Evolutionary conservation across 1,140 invertebrate species (phyloP), one percentile per base, ranked within the genome.

Genomic region (Drosophila bipectinata): DNA sequence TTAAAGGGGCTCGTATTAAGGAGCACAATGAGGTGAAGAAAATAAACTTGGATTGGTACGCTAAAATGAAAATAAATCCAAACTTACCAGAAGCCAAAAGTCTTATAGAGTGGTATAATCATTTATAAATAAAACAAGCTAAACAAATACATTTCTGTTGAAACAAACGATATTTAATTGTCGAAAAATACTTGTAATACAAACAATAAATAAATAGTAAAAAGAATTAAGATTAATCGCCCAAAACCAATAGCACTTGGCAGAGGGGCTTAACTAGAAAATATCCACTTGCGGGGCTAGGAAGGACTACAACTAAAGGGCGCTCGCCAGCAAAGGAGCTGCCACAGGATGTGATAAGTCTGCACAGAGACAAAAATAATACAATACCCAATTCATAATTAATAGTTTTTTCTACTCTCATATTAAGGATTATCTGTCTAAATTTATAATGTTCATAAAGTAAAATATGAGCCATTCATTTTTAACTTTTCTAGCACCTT

Each of bases 181-280:
- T 53, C 41, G 51, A 10, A 8, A 66, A 75, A 83, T 82, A 83
- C 53, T 63, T 67, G 52, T 69, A 68, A 26, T 87, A 87, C 87
- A 85, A 85, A 85, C 34, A 85, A 87, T 85, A 85, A 85, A 85
- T 85, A 85, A 85, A 85, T 85, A 81, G 51, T 63, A 75, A 59
- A 62, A 77, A 39, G 52, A 44, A 67, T 62, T 87, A 78, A 76
- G 44, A 72, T 62, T 79, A 84, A 74, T 60, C 63, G 34, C 58
- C 45, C 77, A 60, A 63, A 56, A 48, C 54, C 44, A 61, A 72
- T 47, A 21, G 66, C 55, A 69, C 59, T 76, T 60, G 61, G 61
- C 44, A 41, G 73, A 52, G 49, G 63, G 45, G 32, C 53, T 78
- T 59, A 79, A 69, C 82, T 87, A 87, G 53, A 72, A 47, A 77